Evolutionary conservation across 2,113 vertebrate species (phyloP).

Genomic region (Oreotrochilus melanogaster): DNA sequence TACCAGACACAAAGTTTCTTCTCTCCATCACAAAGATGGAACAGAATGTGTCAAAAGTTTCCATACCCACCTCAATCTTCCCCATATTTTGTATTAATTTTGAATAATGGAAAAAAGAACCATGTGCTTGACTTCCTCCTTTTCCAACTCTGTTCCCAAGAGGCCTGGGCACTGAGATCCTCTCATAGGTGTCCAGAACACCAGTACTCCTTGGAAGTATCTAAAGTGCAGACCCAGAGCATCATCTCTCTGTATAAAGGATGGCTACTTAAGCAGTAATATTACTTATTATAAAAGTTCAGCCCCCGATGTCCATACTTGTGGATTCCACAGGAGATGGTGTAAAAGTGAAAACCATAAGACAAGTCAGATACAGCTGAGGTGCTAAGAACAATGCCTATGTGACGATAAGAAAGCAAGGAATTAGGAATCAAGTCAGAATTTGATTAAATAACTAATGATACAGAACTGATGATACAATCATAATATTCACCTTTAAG

Average conservation of each 20-base stretch:
- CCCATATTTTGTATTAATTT: neutral
- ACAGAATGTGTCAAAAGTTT: neutral
- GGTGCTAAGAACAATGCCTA: neutral
- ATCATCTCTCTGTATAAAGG: neutral
- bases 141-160: neutral
- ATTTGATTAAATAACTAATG: neutral
- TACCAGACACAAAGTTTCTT: neutral
- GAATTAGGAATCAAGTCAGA: neutral
- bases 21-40: neutral
- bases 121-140: rapidly evolving
- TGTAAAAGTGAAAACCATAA: neutral
- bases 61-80: neutral
- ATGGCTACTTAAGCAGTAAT: neutral
- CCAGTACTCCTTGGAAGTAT: neutral
- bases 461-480: neutral
- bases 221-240: neutral
- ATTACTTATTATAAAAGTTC: neutral
- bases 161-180: neutral
- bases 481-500: neutral
- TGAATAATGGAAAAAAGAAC: neutral
- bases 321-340: neutral
- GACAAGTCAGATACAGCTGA: neutral
- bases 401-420: neutral
- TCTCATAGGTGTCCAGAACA: neutral
- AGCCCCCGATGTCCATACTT: neutral